Evolutionary conservation across 1,140 invertebrate genomes (phyloP), one percentile per base, ranked within the genome.

Genomic region (Dysdera silvatica): DNA sequence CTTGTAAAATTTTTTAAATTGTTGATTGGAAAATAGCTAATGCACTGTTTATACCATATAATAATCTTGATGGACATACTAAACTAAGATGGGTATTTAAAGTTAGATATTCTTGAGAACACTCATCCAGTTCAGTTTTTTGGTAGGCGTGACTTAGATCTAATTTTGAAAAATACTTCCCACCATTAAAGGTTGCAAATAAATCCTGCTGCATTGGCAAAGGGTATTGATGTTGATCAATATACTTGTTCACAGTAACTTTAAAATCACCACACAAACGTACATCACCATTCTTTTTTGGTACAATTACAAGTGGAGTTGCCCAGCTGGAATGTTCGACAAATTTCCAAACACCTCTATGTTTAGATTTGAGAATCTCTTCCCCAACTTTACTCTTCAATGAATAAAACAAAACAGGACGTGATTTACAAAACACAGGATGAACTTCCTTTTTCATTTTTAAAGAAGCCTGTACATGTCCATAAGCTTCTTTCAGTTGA

Each of bases 61-160:
- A 73, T 61, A 82, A 60, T 6, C 78, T 53, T 29, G 76, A 76
- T 16, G 79, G 75, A 6, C 68, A 65, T 66, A 74, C 80, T 18
- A 80, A 54, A 5, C 80, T 78, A 48, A 72, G 72, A 20, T 74
- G 76, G 29, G 75, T 77, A 40, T 73, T 74, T n/a, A 76, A 70
- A 0, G 68, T 67, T 5, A 60, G 35, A n/a, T 67, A 55, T 35
- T 67, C 26, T 33, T 66, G 65, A n/a, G 67, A 69, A 7, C 68
- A 53, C 5, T 70, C 63, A 40, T 71, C 66, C 1, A 74, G 12
- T 67, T 65, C 62, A 18, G 71, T 49, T 66, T 75, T 71, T n/a
- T 61, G 53, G 60, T 72, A 73, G 14, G 71, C 72, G 10, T 73
- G 53, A 3, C 35, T 48, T 8, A 75, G 51, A 56, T 75, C 70